A percentile compares a stretch with the other conserved stretches of the same genome.
Evolutionary conservation across 2,888 invertebrate species (phyloP).

Genomic region (Tetheella fluctuosa): DNA sequence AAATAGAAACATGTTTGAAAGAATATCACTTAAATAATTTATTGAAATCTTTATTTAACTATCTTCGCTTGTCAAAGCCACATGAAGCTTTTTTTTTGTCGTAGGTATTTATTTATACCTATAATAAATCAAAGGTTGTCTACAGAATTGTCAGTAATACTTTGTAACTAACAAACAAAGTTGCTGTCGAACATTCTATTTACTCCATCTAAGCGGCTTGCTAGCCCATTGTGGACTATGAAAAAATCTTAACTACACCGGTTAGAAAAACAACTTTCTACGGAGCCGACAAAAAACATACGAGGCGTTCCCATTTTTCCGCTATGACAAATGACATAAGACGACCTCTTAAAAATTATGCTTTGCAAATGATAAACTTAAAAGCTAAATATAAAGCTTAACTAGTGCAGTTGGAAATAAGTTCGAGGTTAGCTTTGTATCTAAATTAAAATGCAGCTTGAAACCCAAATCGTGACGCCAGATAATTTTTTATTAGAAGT

Average conservation of each 20-base stretch:
- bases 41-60: too few species aligned
- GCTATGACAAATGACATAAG: not conserved
- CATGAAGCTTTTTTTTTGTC: too few species aligned
- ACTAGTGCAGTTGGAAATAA: not conserved
- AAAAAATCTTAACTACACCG: not conserved
- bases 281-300: not conserved
- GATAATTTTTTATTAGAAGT: conserved; percentile 68
- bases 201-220: too few species aligned
- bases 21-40: too few species aligned
- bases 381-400: not conserved
- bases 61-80: too few species aligned
- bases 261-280: not conserved
- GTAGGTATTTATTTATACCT: too few species aligned
- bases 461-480: conserved; percentile 47
- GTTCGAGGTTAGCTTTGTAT: too few species aligned
- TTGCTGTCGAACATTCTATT: too few species aligned
- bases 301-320: not conserved
- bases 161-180: too few species aligned
- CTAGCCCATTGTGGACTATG: not conserved
- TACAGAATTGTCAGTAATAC: too few species aligned
- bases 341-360: not conserved
- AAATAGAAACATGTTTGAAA: too few species aligned
- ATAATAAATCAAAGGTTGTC: too few species aligned
- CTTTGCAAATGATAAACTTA: not conserved
- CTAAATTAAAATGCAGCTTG: conserved; percentile 39